Evolutionary conservation across 2,113 vertebrate species (phyloP).

Genomic region (Melanostigma gelatinosum): DNA sequence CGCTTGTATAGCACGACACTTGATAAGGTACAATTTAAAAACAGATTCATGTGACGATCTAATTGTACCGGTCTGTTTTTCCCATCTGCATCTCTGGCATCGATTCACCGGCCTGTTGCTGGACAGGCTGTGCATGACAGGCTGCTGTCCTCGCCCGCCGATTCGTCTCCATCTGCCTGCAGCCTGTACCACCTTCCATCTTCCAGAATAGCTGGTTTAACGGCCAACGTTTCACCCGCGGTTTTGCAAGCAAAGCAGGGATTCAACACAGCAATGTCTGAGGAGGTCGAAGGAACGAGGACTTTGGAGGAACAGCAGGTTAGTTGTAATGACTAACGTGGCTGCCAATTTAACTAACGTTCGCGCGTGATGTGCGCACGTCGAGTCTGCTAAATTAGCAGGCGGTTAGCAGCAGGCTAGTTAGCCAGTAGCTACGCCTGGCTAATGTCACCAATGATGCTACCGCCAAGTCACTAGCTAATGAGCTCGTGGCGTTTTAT

Average conservation of each 20-base stretch:
- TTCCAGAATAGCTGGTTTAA: background rate
- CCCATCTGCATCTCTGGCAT: slow-evolving; percentile 51
- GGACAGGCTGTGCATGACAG: slow-evolving; percentile 33
- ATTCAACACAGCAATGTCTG: slow-evolving; percentile 61
- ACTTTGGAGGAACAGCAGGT: slow-evolving; percentile 72
- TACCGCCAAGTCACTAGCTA: slow-evolving; percentile 6
- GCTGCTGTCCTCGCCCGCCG: slow-evolving; percentile 37
- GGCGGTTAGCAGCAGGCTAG: slow-evolving; percentile 51
- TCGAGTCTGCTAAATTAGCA: background rate
- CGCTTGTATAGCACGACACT: background rate
- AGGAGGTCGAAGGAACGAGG: slow-evolving; percentile 55
- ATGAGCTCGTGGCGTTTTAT: background rate
- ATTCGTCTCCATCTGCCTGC: slow-evolving; percentile 30
- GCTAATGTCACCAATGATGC: slow-evolving; percentile 32
- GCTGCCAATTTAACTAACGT: background rate
- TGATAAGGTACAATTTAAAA: background rate
- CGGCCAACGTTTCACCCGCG: background rate
- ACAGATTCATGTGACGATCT: background rate
- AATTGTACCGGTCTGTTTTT: background rate
- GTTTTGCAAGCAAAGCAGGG: background rate
- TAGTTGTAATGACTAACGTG: background rate
- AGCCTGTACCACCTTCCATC: slow-evolving; percentile 12
- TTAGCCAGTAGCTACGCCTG: slow-evolving; percentile 42
- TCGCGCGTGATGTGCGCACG: background rate
- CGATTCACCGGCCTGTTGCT: slow-evolving; percentile 63